A percentile compares a stretch with the other conserved stretches of the same genome.
Conservation (phyloP, 2,797 vertebrate species). For the Molossus alvarezi region DNA sequence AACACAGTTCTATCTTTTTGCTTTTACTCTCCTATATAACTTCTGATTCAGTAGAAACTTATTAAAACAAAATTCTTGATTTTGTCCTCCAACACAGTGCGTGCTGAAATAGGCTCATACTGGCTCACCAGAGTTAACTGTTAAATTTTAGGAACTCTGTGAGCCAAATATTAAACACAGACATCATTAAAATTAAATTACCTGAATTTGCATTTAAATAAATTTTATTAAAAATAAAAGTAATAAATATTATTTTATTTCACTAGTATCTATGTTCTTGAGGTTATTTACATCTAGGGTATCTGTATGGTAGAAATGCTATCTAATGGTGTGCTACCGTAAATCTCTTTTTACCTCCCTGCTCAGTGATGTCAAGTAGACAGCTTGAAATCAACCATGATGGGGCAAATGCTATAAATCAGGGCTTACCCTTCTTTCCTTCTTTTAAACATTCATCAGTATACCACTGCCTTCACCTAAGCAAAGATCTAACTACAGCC, state of each 20-base stretch:
- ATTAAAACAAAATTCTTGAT: constrained; percentile 45
- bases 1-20: background rate
- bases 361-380: background rate
- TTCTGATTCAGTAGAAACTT: constrained; percentile 29
- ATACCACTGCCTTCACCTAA: background rate
- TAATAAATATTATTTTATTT: constrained; percentile 50
- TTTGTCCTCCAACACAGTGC: background rate
- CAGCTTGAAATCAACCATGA: background rate
- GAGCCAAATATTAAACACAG: background rate
- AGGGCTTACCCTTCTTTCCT: background rate
- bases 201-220: constrained; percentile 41
- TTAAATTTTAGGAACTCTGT: constrained; percentile 45
- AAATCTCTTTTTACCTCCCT: background rate
- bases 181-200: constrained; percentile 47
- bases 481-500: background rate
- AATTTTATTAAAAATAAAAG: constrained; percentile 51
- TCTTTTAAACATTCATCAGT: background rate
- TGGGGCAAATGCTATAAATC: constrained; percentile 22
- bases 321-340: background rate
- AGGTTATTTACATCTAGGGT: background rate
- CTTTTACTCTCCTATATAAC: background rate
- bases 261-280: background rate
- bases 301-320: background rate
- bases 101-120: background rate
- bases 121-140: background rate